A percentile compares a stretch with the other conserved stretches of the same genome.
Evolutionary conservation across 2,797 vertebrate genomes (phyloP).

Genomic region (Lutjanus campechanus): DNA sequence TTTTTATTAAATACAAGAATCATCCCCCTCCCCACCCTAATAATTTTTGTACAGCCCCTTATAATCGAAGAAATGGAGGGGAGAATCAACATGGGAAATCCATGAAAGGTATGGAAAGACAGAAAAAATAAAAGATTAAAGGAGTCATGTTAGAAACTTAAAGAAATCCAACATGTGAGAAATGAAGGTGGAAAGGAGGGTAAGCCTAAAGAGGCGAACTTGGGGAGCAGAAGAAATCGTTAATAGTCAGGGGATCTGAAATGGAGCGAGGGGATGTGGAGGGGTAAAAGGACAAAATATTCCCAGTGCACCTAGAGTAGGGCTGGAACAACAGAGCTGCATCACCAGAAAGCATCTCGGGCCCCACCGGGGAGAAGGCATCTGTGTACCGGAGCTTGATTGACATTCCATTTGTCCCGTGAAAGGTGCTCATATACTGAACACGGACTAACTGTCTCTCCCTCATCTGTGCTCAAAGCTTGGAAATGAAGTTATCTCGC

Average conservation of each 20-base stretch:
- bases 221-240: slow-evolving; percentile 53
- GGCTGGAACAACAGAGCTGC: slow-evolving; percentile 79
- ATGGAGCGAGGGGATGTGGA: slow-evolving; percentile 68
- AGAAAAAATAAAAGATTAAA: not conserved
- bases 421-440: slow-evolving; percentile 87
- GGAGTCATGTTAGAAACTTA: slow-evolving; percentile 22
- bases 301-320: slow-evolving; percentile 83
- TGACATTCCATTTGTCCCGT: slow-evolving; percentile 89
- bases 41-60: not conserved
- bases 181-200: slow-evolving; percentile 23
- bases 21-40: not conserved
- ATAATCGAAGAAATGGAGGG: not conserved
- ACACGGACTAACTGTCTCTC: slow-evolving; percentile 80
- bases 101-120: not conserved
- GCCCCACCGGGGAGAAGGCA: slow-evolving; percentile 67
- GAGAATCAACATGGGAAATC: not conserved
- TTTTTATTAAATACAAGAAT: not conserved
- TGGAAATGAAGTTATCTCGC: slow-evolving; percentile 76
- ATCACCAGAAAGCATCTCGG: slow-evolving; percentile 78
- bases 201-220: slow-evolving; percentile 45
- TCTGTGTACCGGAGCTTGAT: slow-evolving; percentile 81
- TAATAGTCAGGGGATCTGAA: slow-evolving; percentile 69
- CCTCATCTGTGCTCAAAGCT: slow-evolving; percentile 81
- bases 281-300: slow-evolving; percentile 83
- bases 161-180: slow-evolving; percentile 18